phyloP scores from a whole-genome alignment of 1,140 invertebrate genomes.

The Drosophila arawakana region DNA sequence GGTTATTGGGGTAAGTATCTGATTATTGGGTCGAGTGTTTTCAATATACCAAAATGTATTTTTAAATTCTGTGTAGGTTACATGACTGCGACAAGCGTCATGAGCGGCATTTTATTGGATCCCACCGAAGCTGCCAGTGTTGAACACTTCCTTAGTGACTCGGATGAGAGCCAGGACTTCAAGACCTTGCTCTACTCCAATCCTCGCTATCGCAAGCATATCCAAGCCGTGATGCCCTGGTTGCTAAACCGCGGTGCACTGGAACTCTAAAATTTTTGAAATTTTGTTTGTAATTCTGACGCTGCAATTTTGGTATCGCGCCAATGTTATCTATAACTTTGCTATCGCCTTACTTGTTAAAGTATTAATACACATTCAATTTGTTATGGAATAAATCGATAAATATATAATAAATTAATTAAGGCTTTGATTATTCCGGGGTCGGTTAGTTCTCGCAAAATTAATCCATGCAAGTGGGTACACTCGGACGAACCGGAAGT shows the following conservation, averaged over 20 bases:
- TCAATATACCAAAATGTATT: not conserved
- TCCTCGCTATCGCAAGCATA: slow-evolving; percentile 68
- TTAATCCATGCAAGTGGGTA: too few relatives aligned
- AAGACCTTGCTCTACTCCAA: slow-evolving; percentile 65
- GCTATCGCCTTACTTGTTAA: slow-evolving; percentile 21
- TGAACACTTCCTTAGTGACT: slow-evolving; percentile 63
- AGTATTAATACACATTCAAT: slow-evolving; percentile 23
- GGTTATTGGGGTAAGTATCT: slow-evolving; percentile 18
- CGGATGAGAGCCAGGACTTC: slow-evolving; percentile 53
- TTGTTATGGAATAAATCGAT: not conserved
- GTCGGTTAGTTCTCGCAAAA: not conserved
- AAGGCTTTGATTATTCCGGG: not conserved
- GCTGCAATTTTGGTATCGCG: not conserved
- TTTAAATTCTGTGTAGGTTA: slow-evolving; percentile 32
- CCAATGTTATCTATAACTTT: not conserved
- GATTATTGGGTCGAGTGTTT: not conserved
- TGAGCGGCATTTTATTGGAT: slow-evolving; percentile 73
- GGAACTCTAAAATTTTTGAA: slow-evolving; percentile 22
- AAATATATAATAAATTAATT: not conserved
- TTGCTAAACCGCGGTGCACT: slow-evolving; percentile 66
- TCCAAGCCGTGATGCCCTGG: slow-evolving; percentile 67
- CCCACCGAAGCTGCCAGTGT: slow-evolving; percentile 62
- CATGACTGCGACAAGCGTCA: slow-evolving; percentile 56
- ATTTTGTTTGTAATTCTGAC: not conserved
- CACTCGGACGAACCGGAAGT: not conserved